Conservation (phyloP, 2,797 vertebrate genomes). For the Cichlasoma orientale region DNA sequence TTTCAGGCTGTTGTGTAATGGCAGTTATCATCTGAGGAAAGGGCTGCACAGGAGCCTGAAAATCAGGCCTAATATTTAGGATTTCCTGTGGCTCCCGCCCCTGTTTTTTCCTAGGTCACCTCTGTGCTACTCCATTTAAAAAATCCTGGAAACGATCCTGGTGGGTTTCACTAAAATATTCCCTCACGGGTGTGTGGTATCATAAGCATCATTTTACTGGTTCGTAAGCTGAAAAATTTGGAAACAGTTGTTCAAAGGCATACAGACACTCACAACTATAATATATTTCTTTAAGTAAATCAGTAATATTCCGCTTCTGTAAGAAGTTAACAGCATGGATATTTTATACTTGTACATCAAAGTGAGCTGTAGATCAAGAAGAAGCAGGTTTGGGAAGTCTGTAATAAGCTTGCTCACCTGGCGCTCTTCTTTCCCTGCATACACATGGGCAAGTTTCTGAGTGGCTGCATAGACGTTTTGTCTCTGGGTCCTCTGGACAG, state of each 20-base stretch:
- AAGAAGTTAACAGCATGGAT: neutral
- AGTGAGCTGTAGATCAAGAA: neutral
- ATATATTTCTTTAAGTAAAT: neutral
- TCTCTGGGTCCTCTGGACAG: constrained; percentile 40
- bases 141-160: neutral
- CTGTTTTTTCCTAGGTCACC: neutral
- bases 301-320: neutral
- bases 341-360: neutral
- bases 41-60: neutral
- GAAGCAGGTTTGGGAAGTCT: neutral
- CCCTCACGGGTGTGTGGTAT: neutral
- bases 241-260: neutral
- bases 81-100: neutral
- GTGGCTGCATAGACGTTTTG: constrained; percentile 47
- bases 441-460: constrained; percentile 63
- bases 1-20: neutral
- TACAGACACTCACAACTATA: neutral
- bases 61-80: fast-evolving
- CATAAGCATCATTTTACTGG: neutral
- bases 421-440: constrained; percentile 74
- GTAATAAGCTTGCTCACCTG: constrained; percentile 57
- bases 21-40: neutral
- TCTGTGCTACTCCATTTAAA: neutral
- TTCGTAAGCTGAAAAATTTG: fast-evolving
- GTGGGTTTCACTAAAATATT: neutral